Evolutionary conservation across 2,113 vertebrate species (phyloP), one percentile per base, ranked within the genome.

Genomic region (Cyprinodon variegatus): DNA sequence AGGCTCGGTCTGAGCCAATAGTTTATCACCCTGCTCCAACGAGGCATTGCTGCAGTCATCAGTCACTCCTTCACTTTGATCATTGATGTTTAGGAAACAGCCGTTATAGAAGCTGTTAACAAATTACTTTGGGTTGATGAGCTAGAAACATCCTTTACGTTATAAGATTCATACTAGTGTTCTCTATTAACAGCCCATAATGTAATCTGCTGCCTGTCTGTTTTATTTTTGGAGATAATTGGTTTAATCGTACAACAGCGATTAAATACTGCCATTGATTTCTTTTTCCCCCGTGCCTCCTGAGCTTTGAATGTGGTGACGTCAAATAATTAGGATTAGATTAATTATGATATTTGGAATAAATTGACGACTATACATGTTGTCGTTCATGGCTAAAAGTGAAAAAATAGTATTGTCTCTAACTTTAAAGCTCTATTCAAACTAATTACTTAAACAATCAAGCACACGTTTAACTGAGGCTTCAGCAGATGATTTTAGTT

Each of bases 1-100:
- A 66, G 72, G 61, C 10, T 74, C 40, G 12, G 71, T 67, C 40
- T 15, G 64, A 62, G 63, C 71, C 29, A 20, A 64, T 29, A n/a
- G 36, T 73, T 76, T 17, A 48, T 39, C n/a, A n/a, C 62, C 22
- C 29, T 36, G 61, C 53, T 61, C 66, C 57, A 63, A 65, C 61
- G 39, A 50, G 61, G 57, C 69, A 20, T n/a, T 14, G 36, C 48
- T 71, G 68, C 61, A 63, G 61, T 46, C 57, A 71, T 76, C 6
- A 43, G 61, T 79, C 2, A 11, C 3, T 4, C 8, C 40, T 41
- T 7, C 20, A 39, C 43, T 41, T 73, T 62, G 57, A 39, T 36
- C 67, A 37, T 65, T 41, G 61, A 45, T 11, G 61, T 20, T 76
- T 59, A 22, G 65, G 11, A 48, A 48, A 68, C 17, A 9, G 3